Evolutionary conservation across 2,888 invertebrate species (phyloP), one percentile per base, ranked within the genome.

Genomic region (Rotaria socialis): DNA sequence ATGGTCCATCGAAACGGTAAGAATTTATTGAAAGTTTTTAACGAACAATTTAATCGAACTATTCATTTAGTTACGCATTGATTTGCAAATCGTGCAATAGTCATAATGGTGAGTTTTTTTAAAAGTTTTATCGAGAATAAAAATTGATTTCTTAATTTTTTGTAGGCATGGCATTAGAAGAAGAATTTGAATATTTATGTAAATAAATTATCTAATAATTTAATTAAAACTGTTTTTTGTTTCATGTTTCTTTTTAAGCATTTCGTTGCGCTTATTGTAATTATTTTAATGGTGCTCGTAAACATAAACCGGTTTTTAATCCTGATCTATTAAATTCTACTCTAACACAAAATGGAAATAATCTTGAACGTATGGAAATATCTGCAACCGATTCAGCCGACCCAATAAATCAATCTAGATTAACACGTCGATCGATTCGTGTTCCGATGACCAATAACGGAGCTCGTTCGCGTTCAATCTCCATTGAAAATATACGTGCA

Each of bases 141-240:
- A 55, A 19, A 14, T 19, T 67, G 2, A 4, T 16, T 67, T 67
- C 35, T 35, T 35, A 35, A 0, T 41, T 16, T 67, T 19, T 35
- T 7, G 16, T 67, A 67, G 67, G 67, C 2, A 80, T 80, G 80
- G 80, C 80, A 80, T 47, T 80, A n/a, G 80, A 80, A 43, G 80
- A 80, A 80, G 80, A 80, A 80, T 80, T 80, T 14, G 80, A 80
- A 80, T 80, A 80, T 80, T 80, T 80, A 80, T 47, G 80, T 80
- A 80, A 80, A 7, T 4, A 75, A 19, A 75, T 67, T 6, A 22
- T 67, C 27, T 14, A 52, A 52, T 14, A 52, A 52, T 16, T 11
- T 67, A 27, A 60, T 10, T 10, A 27, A 16, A 67, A 67, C 10
- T 16, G 11, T 27, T 27, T n/a, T 2, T 27, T n/a, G 0, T 22